These are phyloP conservation scores for Mesoligia furuncula DNA, from an alignment of 2,888 invertebrate species.

Conservation along the genomic window DNA sequence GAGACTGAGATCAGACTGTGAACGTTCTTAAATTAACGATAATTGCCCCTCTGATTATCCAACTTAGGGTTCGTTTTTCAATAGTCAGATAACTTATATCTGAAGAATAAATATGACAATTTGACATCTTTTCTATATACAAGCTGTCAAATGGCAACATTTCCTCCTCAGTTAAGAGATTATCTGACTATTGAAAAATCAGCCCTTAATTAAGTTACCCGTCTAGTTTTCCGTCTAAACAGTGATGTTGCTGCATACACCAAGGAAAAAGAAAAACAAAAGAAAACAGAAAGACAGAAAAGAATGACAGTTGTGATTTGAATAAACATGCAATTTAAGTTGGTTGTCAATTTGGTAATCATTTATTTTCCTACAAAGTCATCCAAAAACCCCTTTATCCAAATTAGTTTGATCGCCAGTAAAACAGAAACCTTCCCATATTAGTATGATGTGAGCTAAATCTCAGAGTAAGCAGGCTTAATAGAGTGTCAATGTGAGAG, in stretches of 20 bases:
- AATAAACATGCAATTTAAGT: neutral
- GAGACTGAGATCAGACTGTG: neutral
- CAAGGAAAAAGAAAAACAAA: no score
- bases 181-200: neutral
- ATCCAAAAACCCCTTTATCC: neutral
- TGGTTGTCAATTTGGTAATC: neutral
- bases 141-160: neutral
- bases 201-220: neutral
- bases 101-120: neutral
- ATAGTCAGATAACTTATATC: neutral
- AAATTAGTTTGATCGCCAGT: slow-evolving; percentile 10
- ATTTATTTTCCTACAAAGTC: no score
- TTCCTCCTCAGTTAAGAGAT: neutral
- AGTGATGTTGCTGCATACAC: neutral
- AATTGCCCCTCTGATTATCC: neutral
- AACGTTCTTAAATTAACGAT: neutral
- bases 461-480: slow-evolving; percentile 53
- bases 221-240: no score
- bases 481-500: slow-evolving; percentile 56
- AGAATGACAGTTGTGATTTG: neutral
- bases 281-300: no score
- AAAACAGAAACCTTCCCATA: slow-evolving; percentile 31
- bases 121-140: neutral
- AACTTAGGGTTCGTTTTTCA: neutral
- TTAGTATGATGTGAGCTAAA: slow-evolving; percentile 41